Evolutionary conservation across 2,113 vertebrate species (phyloP), one percentile per base, ranked within the genome.

Genomic region (Daubentonia madagascariensis): DNA sequence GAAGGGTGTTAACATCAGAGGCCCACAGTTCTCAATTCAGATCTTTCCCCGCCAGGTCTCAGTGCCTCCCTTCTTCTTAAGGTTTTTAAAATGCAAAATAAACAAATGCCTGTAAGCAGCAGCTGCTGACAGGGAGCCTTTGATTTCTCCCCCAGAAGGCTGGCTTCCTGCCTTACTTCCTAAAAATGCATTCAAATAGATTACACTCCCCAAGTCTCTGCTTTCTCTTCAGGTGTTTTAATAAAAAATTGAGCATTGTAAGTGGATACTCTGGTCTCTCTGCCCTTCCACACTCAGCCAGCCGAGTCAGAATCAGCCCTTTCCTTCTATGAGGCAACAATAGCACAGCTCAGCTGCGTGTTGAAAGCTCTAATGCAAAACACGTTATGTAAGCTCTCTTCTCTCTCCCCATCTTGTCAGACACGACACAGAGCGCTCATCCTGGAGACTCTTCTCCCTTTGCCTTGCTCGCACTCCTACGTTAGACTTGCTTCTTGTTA

Each of bases 401-500:
- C 20, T 85, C 52, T 81, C 68, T 85, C 70, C 85, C 72, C 54
- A 94, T 91, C 65, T 95, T 97, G 73, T 97, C 87, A 97, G 96
- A 97, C 86, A 85, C 93, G 85, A 92, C 52, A 91, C 16, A 86
- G 57, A 98, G 2, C 45, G 92, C 30, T 97, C 30, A 70, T 90
- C 72, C 50, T 79, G 63, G 96, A 94, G 54, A 28, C 10, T 78
- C 97, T 95, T 85, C 59, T 97, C 92, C 3, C 30, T 67, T 57
- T 94, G 88, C 89, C 10, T 84, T 52, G 28, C 28, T 59, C 28
- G 90, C 95, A 32, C 65, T 97, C 32, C 11, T 91, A 32, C 0
- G 0, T 96, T 96, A 88, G 7, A 72, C 48, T 52, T 93, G 40
- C 61, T 97, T 97, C 48, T 96, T 98, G 93, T 96, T 95, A 97